These are phyloP conservation scores for Polydrusus pterygomalis DNA, from an alignment of 2,888 invertebrate species.

Conservation along the genomic window DNA sequence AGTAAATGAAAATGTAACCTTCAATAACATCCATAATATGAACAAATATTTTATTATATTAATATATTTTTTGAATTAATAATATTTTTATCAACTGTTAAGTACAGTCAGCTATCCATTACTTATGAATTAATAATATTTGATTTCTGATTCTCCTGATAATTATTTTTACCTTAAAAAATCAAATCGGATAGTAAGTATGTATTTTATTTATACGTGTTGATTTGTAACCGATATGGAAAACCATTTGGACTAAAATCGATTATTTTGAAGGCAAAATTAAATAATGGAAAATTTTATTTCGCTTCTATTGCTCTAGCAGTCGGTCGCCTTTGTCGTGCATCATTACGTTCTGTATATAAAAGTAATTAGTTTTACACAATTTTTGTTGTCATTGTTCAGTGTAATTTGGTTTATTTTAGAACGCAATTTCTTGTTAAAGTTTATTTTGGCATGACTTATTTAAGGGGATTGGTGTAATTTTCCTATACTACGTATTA, in stretches of 20 bases:
- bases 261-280: constrained; percentile 24
- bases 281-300: constrained; percentile 22
- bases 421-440: constrained; percentile 17
- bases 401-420: constrained; percentile 9
- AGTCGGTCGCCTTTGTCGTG: constrained; percentile 7
- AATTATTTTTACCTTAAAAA: background rate
- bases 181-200: constrained; percentile 32
- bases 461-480: no score
- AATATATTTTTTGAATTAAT: constrained; percentile 36
- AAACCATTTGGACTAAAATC: constrained; percentile 12
- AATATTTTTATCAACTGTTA: constrained; percentile 20
- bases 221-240: constrained; percentile 2
- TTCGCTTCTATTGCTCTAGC: background rate
- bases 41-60: background rate
- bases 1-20: constrained; percentile 4
- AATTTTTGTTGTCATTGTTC: constrained; percentile 26
- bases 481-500: no score
- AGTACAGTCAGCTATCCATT: constrained; percentile 14
- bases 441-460: background rate
- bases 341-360: constrained; percentile 10
- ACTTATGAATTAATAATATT: constrained; percentile 3
- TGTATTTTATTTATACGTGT: background rate
- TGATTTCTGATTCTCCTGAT: constrained; percentile 18
- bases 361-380: constrained; percentile 27
- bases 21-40: constrained; percentile 20